A percentile compares a stretch with the other conserved stretches of the same genome.
These are phyloP conservation scores for Zosterops pallidus DNA, from an alignment of 2,113 vertebrate genomes.

Conservation along the genomic window DNA sequence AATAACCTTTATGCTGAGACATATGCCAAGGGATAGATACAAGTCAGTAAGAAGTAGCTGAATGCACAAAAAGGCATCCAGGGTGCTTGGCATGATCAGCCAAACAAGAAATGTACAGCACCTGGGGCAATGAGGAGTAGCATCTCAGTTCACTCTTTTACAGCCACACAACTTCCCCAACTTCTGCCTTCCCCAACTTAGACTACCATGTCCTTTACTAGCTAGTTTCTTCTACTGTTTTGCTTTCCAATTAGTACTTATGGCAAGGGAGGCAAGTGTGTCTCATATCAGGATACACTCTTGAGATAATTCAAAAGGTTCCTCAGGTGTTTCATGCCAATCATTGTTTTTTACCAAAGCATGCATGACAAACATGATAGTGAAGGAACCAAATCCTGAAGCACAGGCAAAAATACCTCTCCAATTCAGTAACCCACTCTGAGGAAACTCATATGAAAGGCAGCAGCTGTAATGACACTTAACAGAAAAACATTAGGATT, in stretches of 20 bases:
- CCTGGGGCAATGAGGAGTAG: neutral
- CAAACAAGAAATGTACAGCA: neutral
- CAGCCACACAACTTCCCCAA: neutral
- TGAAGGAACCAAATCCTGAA: neutral
- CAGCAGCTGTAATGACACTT: neutral
- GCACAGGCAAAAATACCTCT: neutral
- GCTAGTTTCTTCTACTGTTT: neutral
- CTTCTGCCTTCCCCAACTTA: neutral
- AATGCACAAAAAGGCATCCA: neutral
- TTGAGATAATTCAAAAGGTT: neutral
- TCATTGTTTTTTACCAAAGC: neutral
- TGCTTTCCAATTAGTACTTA: neutral
- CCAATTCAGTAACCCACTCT: neutral
- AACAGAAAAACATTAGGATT: neutral
- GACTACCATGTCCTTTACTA: neutral
- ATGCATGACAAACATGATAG: neutral
- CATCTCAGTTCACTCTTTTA: neutral
- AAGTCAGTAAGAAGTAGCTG: neutral
- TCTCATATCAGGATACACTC: neutral
- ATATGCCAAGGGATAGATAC: neutral
- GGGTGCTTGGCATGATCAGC: neutral
- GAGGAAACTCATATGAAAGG: neutral
- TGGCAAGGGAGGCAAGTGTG: neutral
- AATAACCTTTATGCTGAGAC: neutral
- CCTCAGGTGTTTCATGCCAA: neutral